A percentile compares a stretch with the other conserved stretches of the same genome.
Conservation (phyloP, 2,113 vertebrate species). For the Chaetodon trifascialis region DNA sequence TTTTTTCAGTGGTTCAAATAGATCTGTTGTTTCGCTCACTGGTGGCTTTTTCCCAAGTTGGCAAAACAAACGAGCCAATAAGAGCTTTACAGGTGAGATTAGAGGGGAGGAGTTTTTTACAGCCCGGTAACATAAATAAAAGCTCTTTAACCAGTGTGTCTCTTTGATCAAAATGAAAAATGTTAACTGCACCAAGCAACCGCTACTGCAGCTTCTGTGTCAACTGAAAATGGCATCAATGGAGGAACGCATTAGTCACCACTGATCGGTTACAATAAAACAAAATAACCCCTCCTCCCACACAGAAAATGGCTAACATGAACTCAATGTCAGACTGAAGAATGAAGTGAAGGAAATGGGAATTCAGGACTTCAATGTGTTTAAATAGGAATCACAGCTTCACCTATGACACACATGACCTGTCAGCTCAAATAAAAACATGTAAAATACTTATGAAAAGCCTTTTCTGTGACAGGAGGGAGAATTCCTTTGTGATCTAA, state of each 20-base stretch:
- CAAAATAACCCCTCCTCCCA: slow-evolving; percentile 8
- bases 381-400: slow-evolving; percentile 37
- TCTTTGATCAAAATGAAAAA: slow-evolving; percentile 4
- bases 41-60: slow-evolving; percentile 11
- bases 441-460: slow-evolving; percentile 29
- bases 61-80: slow-evolving; percentile 19
- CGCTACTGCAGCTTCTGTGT: neutral
- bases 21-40: slow-evolving; percentile 7
- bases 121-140: neutral
- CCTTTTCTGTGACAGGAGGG: slow-evolving; percentile 30
- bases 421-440: slow-evolving; percentile 58
- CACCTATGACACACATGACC: slow-evolving; percentile 34
- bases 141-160: neutral
- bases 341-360: slow-evolving; percentile 29
- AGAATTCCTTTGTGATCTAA: slow-evolving; percentile 68
- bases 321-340: slow-evolving; percentile 21
- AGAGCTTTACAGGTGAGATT: slow-evolving; percentile 6
- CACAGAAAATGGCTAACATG: slow-evolving; percentile 15
- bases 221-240: slow-evolving; percentile 5
- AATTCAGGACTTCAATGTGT: neutral
- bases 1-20: neutral
- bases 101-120: neutral
- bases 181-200: neutral
- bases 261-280: neutral
- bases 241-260: neutral